A percentile compares a stretch with the other conserved stretches of the same genome.
phyloP scores from a whole-genome alignment of 2,888 invertebrate genomes.

The Calameuta filiformis region DNA sequence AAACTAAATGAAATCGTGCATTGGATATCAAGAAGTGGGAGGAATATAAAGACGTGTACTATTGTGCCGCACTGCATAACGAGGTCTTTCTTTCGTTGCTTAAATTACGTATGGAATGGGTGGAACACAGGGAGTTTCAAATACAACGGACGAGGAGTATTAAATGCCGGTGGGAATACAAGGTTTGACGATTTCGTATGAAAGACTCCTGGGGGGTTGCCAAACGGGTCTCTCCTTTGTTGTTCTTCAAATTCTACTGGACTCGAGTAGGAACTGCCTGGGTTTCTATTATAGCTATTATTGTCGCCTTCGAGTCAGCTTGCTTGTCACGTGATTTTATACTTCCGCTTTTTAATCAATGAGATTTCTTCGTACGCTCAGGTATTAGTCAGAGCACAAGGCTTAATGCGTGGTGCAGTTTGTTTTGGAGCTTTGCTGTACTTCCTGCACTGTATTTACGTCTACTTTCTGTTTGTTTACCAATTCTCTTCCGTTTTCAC shows the following conservation, averaged over 20 bases:
- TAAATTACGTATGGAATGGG: neutral
- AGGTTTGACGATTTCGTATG: neutral
- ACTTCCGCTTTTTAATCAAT: conserved; percentile 1
- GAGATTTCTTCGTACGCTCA: neutral
- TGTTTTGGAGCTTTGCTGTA: neutral
- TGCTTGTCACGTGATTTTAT: neutral
- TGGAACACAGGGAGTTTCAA: neutral
- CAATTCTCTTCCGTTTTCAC: neutral
- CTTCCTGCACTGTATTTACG: neutral
- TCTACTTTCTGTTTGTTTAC: neutral
- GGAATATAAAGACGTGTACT: neutral
- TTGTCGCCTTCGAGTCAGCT: neutral
- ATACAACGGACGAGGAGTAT: neutral
- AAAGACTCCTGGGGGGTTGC: neutral
- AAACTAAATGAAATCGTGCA: conserved; percentile 3
- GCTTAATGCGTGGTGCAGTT: neutral
- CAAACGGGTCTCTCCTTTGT: neutral
- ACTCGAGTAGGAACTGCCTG: neutral
- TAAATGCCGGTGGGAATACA: neutral
- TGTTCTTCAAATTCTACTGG: neutral
- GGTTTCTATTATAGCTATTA: neutral
- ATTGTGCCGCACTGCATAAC: neutral
- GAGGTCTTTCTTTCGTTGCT: neutral
- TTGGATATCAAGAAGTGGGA: neutral
- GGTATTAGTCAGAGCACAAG: neutral